These are phyloP conservation scores for Drosophila mimetica DNA, from an alignment of 2,888 invertebrate genomes.

Conservation along the genomic window DNA sequence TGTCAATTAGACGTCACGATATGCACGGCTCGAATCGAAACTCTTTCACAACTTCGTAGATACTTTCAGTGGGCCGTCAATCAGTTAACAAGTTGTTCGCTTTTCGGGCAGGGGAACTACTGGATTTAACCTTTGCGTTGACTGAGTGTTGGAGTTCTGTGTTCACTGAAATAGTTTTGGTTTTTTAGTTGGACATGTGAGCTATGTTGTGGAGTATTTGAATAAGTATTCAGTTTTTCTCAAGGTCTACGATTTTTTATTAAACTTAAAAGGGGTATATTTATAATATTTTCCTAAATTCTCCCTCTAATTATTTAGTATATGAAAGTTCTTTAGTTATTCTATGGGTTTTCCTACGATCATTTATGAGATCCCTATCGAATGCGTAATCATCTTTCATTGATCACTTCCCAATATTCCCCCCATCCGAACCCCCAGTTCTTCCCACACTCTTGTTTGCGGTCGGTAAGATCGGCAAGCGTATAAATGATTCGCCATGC, in stretches of 20 bases:
- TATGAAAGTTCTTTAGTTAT: too few species aligned
- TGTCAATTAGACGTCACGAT: conserved; percentile 75
- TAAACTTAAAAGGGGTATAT: too few species aligned
- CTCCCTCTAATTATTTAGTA: too few species aligned
- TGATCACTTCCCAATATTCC: neutral
- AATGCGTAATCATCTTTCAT: neutral
- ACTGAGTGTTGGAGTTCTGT: neutral
- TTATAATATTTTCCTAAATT: too few species aligned
- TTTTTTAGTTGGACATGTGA: neutral
- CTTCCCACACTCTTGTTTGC: conserved; percentile 21
- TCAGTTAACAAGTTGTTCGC: conserved; percentile 32
- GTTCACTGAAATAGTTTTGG: neutral
- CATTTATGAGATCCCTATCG: neutral
- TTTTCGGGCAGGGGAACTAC: conserved; percentile 5
- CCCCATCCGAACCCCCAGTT: neutral
- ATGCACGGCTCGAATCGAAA: conserved; percentile 40
- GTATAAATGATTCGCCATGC: conserved; percentile 31
- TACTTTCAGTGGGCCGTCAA: conserved; percentile 26
- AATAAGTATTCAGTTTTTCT: too few species aligned
- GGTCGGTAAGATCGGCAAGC: conserved; percentile 1
- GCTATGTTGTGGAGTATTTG: too few species aligned
- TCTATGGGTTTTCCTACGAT: neutral
- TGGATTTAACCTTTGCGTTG: neutral
- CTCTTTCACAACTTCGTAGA: conserved; percentile 60
- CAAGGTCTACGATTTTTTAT: too few species aligned